Percentiles rank a stretch among this genome's conserved stretches.
Evolutionary conservation across 2,888 invertebrate genomes (phyloP).

Genomic region (Apamea monoglypha): DNA sequence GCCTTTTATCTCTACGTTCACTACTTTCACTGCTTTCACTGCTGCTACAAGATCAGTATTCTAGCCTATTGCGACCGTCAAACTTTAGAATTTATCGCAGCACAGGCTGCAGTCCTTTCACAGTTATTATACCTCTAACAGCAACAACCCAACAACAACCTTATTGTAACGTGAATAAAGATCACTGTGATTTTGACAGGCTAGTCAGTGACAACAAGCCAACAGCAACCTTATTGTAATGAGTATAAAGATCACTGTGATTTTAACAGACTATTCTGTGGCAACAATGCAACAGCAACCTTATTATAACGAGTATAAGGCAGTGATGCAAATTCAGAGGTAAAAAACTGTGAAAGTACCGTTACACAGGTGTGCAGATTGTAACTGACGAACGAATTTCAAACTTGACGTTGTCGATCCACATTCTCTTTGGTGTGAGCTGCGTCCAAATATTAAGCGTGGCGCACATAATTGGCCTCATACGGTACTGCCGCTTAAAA

Average conservation of each 20-base stretch:
- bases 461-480: slow-evolving; percentile 72
- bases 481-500: slow-evolving; percentile 63
- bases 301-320: no score
- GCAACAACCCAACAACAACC: no score
- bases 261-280: no score
- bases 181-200: no score
- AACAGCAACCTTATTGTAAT: no score
- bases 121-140: no score
- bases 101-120: no score
- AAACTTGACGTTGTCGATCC: neutral
- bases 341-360: neutral
- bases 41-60: neutral
- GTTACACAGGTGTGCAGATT: neutral
- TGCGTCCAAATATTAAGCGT: slow-evolving; percentile 56
- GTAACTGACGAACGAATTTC: neutral
- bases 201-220: no score
- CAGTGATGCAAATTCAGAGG: neutral
- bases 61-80: neutral
- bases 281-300: no score
- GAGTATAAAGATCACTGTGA: no score
- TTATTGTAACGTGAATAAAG: no score
- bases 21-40: neutral
- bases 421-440: slow-evolving; percentile 55
- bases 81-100: neutral
- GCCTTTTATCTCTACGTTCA: no score